A percentile compares a stretch with the other conserved stretches of the same genome.
Conservation (phyloP, 1,140 invertebrate species). For the Rhizoglyphus robini region DNA sequence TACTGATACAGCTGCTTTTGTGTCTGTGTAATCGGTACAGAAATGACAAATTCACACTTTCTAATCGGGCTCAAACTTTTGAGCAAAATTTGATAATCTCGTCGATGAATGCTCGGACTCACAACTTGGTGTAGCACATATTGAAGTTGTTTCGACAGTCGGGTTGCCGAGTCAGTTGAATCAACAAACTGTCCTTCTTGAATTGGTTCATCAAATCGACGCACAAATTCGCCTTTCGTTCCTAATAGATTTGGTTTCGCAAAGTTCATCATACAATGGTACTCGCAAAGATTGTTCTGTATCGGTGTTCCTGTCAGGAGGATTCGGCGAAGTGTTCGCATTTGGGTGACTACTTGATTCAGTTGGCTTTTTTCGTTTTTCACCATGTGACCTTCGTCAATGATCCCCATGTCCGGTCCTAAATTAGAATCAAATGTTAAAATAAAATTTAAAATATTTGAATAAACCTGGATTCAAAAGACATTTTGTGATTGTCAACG, state of each 20-base stretch:
- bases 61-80: constrained; percentile 66
- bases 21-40: constrained; percentile 70
- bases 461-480: constrained; percentile 64
- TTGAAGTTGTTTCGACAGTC: constrained; percentile 72
- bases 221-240: constrained; percentile 81
- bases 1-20: constrained; percentile 52
- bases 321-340: constrained; percentile 62
- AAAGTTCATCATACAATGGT: constrained; percentile 92
- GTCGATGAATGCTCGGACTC: constrained; percentile 79
- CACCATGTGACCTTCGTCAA: constrained; percentile 87
- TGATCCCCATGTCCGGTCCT: constrained; percentile 50
- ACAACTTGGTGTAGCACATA: constrained; percentile 77
- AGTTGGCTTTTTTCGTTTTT: constrained; percentile 74
- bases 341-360: constrained; percentile 78
- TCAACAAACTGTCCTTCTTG: constrained; percentile 88
- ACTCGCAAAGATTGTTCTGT: constrained; percentile 90
- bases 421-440: constrained; percentile 52
- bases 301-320: constrained; percentile 88
- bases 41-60: constrained; percentile 80
- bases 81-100: constrained; percentile 73
- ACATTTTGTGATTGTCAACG: too few species aligned
- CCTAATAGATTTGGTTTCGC: constrained; percentile 77
- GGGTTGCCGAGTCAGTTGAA: constrained; percentile 72
- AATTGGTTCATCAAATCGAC: constrained; percentile 64
- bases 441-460: constrained; percentile 76